Evolutionary conservation across 1,140 invertebrate genomes (phyloP).

Genomic region (Atopsyche davidsoni): DNA sequence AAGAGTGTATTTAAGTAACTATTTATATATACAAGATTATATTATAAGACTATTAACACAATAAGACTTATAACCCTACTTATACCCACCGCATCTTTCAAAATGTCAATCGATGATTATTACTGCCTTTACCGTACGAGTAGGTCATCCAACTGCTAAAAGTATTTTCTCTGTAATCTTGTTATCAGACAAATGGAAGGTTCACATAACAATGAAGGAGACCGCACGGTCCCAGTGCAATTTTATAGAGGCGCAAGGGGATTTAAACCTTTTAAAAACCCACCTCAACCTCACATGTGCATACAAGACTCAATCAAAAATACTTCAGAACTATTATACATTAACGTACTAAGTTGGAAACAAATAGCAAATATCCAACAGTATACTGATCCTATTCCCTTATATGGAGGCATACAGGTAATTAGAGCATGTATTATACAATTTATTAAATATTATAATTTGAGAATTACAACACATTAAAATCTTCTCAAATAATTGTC

Average conservation of each 20-base stretch:
- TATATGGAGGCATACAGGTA: conserved; percentile 66
- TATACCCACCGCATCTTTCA: too few relatives aligned
- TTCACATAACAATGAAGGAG: conserved; percentile 13
- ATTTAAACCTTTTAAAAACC: conserved; percentile 53
- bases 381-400: conserved; percentile 56
- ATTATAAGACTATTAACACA: too few relatives aligned
- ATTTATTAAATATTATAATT: too few relatives aligned
- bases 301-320: conserved; percentile 59
- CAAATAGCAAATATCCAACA: conserved; percentile 59
- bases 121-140: too few relatives aligned
- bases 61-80: too few relatives aligned
- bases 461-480: too few relatives aligned
- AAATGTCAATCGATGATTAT: too few relatives aligned
- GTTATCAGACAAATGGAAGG: conserved; percentile 11
- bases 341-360: conserved; percentile 67
- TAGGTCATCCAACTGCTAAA: too few relatives aligned
- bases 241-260: conserved; percentile 5
- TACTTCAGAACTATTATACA: conserved; percentile 51
- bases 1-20: too few relatives aligned
- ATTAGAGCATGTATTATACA: too few relatives aligned
- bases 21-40: too few relatives aligned
- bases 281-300: conserved; percentile 69
- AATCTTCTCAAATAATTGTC: too few relatives aligned
- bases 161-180: neutral
- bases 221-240: conserved; percentile 6